These are phyloP conservation scores for Dendrolimus kikuchii DNA, from an alignment of 1,140 invertebrate species.

Conservation along the genomic window DNA sequence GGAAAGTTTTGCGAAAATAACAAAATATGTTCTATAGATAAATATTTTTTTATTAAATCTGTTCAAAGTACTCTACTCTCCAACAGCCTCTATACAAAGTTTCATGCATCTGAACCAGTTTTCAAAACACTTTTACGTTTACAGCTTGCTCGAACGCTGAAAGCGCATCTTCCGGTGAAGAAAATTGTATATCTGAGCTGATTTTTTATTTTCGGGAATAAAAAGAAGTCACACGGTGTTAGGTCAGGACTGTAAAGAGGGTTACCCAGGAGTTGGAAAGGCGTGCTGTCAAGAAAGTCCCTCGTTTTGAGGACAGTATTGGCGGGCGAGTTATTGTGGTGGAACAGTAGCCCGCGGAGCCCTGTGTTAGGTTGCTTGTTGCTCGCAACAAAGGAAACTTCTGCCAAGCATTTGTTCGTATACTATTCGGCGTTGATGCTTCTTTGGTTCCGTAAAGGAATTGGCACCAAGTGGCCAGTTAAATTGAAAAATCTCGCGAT, in stretches of 20 bases:
- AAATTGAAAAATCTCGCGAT: too few species aligned
- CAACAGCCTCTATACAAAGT: slow-evolving; percentile 4
- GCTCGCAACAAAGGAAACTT: not conserved
- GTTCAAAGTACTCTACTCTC: not conserved
- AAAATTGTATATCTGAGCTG: too few species aligned
- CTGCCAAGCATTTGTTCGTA: not conserved
- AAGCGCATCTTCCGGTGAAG: too few species aligned
- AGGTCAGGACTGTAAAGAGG: not conserved
- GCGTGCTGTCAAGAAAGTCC: slow-evolving; percentile 11
- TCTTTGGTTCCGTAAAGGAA: slow-evolving; percentile 1
- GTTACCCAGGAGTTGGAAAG: slow-evolving; percentile 1
- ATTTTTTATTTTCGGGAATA: too few species aligned
- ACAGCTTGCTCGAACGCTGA: too few species aligned
- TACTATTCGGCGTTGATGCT: slow-evolving; percentile 6
- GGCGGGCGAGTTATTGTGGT: slow-evolving; percentile 14
- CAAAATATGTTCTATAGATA: too few species aligned
- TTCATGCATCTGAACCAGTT: not conserved
- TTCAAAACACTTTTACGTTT: too few species aligned
- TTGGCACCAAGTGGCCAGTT: not conserved
- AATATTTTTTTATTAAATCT: not conserved
- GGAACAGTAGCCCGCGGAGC: slow-evolving; percentile 12
- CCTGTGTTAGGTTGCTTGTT: slow-evolving; percentile 14
- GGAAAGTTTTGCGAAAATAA: too few species aligned
- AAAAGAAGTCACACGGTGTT: too few species aligned
- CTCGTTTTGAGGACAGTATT: slow-evolving; percentile 12